Evolutionary conservation across 2,113 vertebrate genomes (phyloP).

Genomic region (Hippocampus mohnikei): DNA sequence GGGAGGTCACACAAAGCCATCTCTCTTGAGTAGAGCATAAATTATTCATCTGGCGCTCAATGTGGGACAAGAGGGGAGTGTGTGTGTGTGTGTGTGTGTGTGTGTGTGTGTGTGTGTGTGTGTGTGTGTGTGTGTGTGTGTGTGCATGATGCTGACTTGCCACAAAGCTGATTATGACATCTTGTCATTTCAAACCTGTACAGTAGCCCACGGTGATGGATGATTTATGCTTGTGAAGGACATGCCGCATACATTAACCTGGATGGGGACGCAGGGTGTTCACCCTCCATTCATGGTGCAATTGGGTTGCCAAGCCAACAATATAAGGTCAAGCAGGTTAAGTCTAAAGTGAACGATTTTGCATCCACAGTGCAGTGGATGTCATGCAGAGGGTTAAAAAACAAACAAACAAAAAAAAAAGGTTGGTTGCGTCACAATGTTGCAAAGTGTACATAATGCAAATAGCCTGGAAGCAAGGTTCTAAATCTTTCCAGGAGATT

Average conservation of each 20-base stretch:
- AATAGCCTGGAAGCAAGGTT: not conserved
- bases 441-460: not conserved
- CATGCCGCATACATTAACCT: conserved; percentile 46
- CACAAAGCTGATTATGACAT: conserved; percentile 29
- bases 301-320: conserved; percentile 52
- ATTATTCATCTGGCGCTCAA: conserved; percentile 54
- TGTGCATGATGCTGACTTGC: conserved; percentile 43
- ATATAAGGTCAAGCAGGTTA: conserved; percentile 40
- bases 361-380: too few species aligned
- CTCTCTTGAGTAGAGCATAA: conserved; percentile 41
- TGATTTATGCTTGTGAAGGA: conserved; percentile 36
- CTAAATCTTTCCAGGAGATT: conserved; percentile 3
- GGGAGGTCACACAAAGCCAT: conserved; percentile 36
- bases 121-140: conserved; percentile 1
- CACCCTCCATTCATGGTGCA: conserved; percentile 28
- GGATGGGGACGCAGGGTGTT: conserved; percentile 50
- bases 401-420: not conserved
- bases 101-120: conserved; percentile 13
- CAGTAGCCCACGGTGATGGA: conserved; percentile 16
- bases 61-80: conserved; percentile 49
- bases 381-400: not conserved
- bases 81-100: conserved; percentile 21
- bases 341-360: conserved; percentile 21
- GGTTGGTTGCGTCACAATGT: not conserved
- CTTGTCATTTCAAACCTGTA: conserved; percentile 23